Evolutionary conservation across 2,888 invertebrate species (phyloP).

Genomic region (Aporophyla nigra): DNA sequence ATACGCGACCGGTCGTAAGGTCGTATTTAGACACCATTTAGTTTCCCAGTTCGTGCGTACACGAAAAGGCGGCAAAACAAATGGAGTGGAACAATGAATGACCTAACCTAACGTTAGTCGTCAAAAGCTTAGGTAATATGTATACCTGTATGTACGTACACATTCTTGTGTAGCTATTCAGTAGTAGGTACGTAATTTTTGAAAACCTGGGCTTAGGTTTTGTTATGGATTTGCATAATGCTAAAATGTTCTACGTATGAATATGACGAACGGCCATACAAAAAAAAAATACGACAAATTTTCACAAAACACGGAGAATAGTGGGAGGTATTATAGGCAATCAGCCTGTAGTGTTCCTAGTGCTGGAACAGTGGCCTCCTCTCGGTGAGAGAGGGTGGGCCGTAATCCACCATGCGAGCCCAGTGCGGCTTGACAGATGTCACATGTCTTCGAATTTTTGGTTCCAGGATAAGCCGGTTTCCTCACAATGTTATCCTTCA

Average conservation of each 20-base stretch:
- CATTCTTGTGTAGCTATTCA: not conserved
- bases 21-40: constrained; percentile 17
- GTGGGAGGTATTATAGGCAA: too few relatives aligned
- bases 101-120: not conserved
- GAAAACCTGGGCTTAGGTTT: not conserved
- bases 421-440: too few relatives aligned
- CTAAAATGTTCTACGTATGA: not conserved
- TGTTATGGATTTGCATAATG: not conserved
- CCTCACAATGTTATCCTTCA: too few relatives aligned
- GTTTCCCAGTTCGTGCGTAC: constrained; percentile 49
- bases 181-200: not conserved
- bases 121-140: not conserved
- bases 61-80: constrained; percentile 14
- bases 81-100: constrained; percentile 21
- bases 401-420: too few relatives aligned
- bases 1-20: constrained; percentile 2
- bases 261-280: too few relatives aligned
- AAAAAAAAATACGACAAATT: too few relatives aligned
- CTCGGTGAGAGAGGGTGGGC: too few relatives aligned
- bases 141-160: not conserved
- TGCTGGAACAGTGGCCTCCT: too few relatives aligned
- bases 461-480: too few relatives aligned
- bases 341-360: too few relatives aligned
- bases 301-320: too few relatives aligned
- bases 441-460: too few relatives aligned